Base-by-base conservation (phyloP, 1,140 invertebrate species). In the Drosophila malerkotliana region DNA sequence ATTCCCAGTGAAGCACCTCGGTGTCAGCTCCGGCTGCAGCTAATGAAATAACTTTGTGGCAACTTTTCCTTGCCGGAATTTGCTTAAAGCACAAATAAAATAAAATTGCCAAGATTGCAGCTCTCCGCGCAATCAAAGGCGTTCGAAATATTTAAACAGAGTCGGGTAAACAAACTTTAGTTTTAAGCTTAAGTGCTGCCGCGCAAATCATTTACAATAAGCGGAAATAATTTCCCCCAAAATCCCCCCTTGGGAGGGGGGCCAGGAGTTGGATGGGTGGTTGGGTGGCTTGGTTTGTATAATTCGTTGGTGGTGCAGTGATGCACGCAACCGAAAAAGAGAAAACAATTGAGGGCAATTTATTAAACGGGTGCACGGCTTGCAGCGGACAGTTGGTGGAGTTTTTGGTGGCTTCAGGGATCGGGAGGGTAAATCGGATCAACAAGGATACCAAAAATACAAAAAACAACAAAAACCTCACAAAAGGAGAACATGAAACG, bases 41-140 rank as follows among this genome's bases (percentile, higher is more conserved):
- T 75, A 75, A 75, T 75, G 72, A 75, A 75, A 75, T 75, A 75
- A 75, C 72, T 75, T 75, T 75, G 72, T 66, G 72, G 72, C 72
- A 75, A 75, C 72, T 75, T 73, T 75, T 60, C 60, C 53, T 66
- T 58, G 60, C 71, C 48, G 53, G 60, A 75, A 75, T 75, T 74
- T 66, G 72, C 60, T 75, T 75, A 75, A 75, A 75, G 72, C 71
- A 54, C 72, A 75, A 75, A 75, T 75, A 58, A 75, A 75, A 75
- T 75, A 58, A 72, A 75, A 75, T 75, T 74, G 71, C 39, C 60
- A 15, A 74, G 72, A 74, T 74, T 64, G 59, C 71, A 57, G 47
- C 53, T 53, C 34, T 39, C 44, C 37, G 3, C 5, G 72, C 47
- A 74, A 74, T 72, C 68, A 72, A 57, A 57, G 52, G 59, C 59